Conservation (phyloP, 2,113 vertebrate genomes). For the Pitta sordida region DNA sequence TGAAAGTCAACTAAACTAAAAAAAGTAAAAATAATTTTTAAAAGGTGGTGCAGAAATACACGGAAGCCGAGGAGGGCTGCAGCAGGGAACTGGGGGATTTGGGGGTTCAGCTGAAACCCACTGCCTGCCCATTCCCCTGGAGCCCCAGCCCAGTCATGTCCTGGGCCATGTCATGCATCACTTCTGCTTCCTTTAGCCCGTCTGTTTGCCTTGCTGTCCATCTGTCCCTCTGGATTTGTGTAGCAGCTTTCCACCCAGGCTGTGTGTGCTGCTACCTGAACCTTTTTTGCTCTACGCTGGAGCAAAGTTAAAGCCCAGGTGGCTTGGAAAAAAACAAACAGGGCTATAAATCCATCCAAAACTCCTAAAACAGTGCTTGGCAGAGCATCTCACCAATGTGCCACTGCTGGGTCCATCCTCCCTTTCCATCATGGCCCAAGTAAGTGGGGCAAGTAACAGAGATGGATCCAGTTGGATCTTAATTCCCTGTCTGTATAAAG, state of each 20-base stretch:
- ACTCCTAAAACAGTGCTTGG: not conserved
- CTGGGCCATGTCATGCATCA: not conserved
- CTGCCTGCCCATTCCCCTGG: not conserved
- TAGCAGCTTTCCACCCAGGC: accelerated
- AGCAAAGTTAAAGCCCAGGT: not conserved
- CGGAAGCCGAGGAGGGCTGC: not conserved
- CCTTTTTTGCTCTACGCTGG: not conserved
- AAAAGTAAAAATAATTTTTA: too few species aligned
- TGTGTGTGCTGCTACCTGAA: not conserved
- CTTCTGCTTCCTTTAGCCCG: not conserved
- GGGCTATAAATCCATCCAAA: not conserved
- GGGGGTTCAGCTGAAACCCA: not conserved
- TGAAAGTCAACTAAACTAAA: constrained; percentile 4
- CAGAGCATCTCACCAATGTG: not conserved
- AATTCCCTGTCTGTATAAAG: not conserved
- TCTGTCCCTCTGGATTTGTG: not conserved
- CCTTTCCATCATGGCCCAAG: not conserved
- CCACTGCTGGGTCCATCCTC: accelerated
- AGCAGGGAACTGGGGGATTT: not conserved
- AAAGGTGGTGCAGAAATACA: not conserved
- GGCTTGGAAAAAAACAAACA: not conserved
- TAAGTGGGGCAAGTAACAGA: accelerated
- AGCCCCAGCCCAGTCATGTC: not conserved
- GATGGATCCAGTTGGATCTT: not conserved
- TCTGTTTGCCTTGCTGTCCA: not conserved